Evolutionary conservation across 2,888 invertebrate species (phyloP), one percentile per base, ranked within the genome.

Genomic region (Sarcophaga variegata): DNA sequence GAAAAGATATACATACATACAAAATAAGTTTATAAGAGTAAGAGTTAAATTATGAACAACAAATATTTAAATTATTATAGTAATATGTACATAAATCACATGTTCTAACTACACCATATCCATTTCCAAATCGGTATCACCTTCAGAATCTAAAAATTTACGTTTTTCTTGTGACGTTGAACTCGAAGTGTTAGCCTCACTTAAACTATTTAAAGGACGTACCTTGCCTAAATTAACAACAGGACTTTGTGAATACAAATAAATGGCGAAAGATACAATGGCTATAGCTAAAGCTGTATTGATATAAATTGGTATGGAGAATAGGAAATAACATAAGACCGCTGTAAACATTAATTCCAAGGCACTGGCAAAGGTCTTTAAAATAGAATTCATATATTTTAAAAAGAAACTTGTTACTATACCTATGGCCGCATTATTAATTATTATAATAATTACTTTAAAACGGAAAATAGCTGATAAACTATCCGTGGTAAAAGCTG

Each of bases 291-390:
- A 89, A 2, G 96, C 94, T 5, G 98, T 98, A 91, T 96, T 97
- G 82, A 96, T 92, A 91, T 97, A 96, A 89, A 99, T 97, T 4
- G 97, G 95, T 93, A 98, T 98, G 89, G 95, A 95, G 92, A 99
- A 98, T 72, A 98, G 93, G 72, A 97, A 92, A 94, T 97, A 97
- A 90, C 98, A 97, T 0, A 98, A 94, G 17, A 98, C 94, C 0
- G 98, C 98, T 0, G 98, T 98, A 90, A 99, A 97, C 78, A 98
- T 94, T 54, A 99, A 94, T 92, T 99, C 99, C 90, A 99, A 94
- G 17, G 98, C 98, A 94, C 98, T 97, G 1, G 99, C 99, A 93
- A 98, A 99, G 0, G 98, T 98, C 94, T 99, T 99, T 78, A 99
- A 94, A 91, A 99, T 98, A 0, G 98, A 98, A 93, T 99, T 99